These are phyloP conservation scores for Sebastes iracundus DNA, from an alignment of 2,797 vertebrate genomes.

Conservation along the genomic window DNA sequence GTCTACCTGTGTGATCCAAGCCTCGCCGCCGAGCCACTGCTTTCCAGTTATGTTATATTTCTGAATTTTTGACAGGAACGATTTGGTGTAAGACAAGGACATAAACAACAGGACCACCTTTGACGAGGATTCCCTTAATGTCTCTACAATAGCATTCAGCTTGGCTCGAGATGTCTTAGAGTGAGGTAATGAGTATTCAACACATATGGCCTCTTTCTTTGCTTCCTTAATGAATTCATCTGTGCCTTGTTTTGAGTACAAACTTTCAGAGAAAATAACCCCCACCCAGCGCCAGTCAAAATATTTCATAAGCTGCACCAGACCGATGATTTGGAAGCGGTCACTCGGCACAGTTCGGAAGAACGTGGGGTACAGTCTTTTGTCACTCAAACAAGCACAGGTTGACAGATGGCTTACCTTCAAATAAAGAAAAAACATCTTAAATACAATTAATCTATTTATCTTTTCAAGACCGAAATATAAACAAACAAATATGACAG, in stretches of 20 bases:
- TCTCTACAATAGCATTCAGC: background rate
- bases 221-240: constrained; percentile 49
- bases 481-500: background rate
- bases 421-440: background rate
- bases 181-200: constrained; percentile 58
- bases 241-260: constrained; percentile 48
- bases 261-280: constrained; percentile 24
- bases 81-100: constrained; percentile 39
- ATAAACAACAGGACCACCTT: constrained; percentile 70
- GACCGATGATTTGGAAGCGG: constrained; percentile 57
- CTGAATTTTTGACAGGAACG: constrained; percentile 48
- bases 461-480: background rate
- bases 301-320: constrained; percentile 70
- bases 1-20: constrained; percentile 66
- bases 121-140: constrained; percentile 55
- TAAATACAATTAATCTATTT: background rate
- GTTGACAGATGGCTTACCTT: constrained; percentile 65
- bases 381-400: constrained; percentile 73
- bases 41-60: constrained; percentile 67
- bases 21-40: constrained; percentile 67
- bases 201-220: constrained; percentile 61
- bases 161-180: fast-evolving
- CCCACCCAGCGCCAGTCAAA: constrained; percentile 79
- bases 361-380: constrained; percentile 59
- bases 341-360: constrained; percentile 77